Base-by-base conservation (phyloP, 2,797 vertebrate genomes). In the Myotis vivesi region DNA sequence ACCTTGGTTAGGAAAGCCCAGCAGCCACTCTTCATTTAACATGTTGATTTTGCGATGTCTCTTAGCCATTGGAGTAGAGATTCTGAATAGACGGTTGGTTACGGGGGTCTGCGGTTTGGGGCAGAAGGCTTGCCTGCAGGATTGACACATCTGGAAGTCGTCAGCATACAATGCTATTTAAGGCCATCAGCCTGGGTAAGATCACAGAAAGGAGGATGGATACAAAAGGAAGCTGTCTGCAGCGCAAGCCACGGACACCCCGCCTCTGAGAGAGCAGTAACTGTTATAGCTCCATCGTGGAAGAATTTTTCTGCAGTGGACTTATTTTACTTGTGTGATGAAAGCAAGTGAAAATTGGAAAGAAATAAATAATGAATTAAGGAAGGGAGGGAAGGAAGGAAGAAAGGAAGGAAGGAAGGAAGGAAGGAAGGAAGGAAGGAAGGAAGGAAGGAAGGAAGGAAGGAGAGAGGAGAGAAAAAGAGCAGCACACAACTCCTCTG, bases 351-450 rank as follows among this genome's bases (percentile, higher is more conserved):
- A 13, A 75, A 46, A 30, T 17, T 19, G 6, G 53, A 46, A 83
- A 71, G 1, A 23, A 33, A 80, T 57, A 64, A 46, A 57, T 64
- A 59, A 81, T n/a, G 10, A 59, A 13, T 59, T 22, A 44, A 46
- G 2, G 7, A 23, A 51, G 4, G 9, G 4, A 55, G 53, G 17
- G 1, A 5, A 71, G 15, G 16, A 1, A 12, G 23, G 8, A 30
- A 66, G n/a, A 9, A 30, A 28, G 41, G 44, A 13, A 46, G 44
- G 44, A 13, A 46, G 44, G 44, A 3, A 46, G 44, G 44, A 12
- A 44, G 44, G 44, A 44, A 44, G 44, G 44, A 11, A 44, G 41
- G 41, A 10, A 44, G 41, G 41, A 64, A 38, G 4, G 17, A 33
- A 49, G 15, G 13, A n/a, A 57, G 36, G 25, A 51, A 51, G 10